These are phyloP conservation scores for Lysandra coridon DNA, from an alignment of 2,888 invertebrate species.

Conservation along the genomic window DNA sequence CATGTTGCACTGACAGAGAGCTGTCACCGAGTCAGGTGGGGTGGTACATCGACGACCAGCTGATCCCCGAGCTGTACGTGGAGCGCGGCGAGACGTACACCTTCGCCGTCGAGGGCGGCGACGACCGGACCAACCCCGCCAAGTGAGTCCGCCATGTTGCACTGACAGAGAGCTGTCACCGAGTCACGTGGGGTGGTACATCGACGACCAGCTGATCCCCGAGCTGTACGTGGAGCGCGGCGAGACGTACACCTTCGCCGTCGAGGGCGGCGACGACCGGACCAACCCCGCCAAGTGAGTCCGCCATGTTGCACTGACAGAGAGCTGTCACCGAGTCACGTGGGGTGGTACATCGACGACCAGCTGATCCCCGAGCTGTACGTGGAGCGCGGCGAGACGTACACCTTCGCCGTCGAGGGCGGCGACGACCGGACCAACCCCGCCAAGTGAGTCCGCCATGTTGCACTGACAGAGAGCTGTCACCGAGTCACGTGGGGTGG, in stretches of 20 bases:
- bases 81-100: slow-evolving; percentile 93
- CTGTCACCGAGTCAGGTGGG: no score
- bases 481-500: slow-evolving; percentile 71
- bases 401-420: slow-evolving; percentile 92
- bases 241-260: slow-evolving; percentile 90
- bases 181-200: not conserved
- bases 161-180: no score
- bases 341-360: not conserved
- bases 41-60: not conserved
- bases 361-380: slow-evolving; percentile 82
- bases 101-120: slow-evolving; percentile 92
- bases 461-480: not conserved
- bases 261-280: slow-evolving; percentile 91
- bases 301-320: not conserved
- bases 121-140: slow-evolving; percentile 88
- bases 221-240: slow-evolving; percentile 94
- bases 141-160: slow-evolving; percentile 66
- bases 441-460: slow-evolving; percentile 78
- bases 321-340: no score
- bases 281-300: slow-evolving; percentile 87
- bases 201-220: not conserved
- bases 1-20: not conserved
- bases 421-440: slow-evolving; percentile 90
- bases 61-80: slow-evolving; percentile 85
- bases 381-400: slow-evolving; percentile 91